phyloP scores from a whole-genome alignment of 2,797 vertebrate genomes.

The Melanogrammus aeglefinus region DNA sequence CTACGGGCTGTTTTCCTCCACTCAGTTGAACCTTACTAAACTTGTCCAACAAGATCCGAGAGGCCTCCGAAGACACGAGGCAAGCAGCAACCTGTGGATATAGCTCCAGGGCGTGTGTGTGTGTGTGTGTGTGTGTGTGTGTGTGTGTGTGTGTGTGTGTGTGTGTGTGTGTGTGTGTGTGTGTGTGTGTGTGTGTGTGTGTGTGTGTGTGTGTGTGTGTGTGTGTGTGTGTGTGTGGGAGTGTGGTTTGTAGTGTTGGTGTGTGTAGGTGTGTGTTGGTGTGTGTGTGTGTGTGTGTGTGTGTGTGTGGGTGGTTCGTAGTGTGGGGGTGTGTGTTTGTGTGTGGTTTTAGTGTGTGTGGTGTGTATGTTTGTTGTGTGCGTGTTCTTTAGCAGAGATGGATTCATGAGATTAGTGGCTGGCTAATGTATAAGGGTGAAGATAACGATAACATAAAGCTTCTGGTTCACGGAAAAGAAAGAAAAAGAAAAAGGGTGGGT shows the following conservation, averaged over 20 bases:
- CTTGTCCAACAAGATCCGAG: conserved; percentile 61
- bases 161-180: too few relatives aligned
- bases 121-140: conserved; percentile 14
- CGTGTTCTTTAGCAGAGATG: conserved; percentile 27
- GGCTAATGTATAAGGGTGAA: conserved; percentile 8
- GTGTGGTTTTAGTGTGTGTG: conserved; percentile 19
- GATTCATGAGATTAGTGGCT: conserved; percentile 48
- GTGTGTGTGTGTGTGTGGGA: conserved; percentile 27
- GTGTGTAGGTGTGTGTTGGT: not conserved
- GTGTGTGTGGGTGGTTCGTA: not conserved
- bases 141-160: not conserved
- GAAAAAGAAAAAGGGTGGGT: not conserved
- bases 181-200: too few relatives aligned
- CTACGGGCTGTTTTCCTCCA: conserved; percentile 41
- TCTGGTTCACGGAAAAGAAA: not conserved
- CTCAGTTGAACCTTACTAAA: conserved; percentile 59
- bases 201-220: too few relatives aligned
- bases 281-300: conserved; percentile 19
- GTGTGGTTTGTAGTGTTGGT: not conserved
- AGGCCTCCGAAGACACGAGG: conserved; percentile 26
- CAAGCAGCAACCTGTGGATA: conserved; percentile 62
- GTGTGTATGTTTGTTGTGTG: conserved; percentile 14
- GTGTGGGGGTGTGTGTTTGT: conserved; percentile 24
- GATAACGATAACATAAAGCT: not conserved
- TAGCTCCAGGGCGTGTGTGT: conserved; percentile 34